These are phyloP conservation scores for Bergia sp. DNA, from an alignment of 92 coral and sea anemone genomes.

Conservation along the genomic window DNA sequence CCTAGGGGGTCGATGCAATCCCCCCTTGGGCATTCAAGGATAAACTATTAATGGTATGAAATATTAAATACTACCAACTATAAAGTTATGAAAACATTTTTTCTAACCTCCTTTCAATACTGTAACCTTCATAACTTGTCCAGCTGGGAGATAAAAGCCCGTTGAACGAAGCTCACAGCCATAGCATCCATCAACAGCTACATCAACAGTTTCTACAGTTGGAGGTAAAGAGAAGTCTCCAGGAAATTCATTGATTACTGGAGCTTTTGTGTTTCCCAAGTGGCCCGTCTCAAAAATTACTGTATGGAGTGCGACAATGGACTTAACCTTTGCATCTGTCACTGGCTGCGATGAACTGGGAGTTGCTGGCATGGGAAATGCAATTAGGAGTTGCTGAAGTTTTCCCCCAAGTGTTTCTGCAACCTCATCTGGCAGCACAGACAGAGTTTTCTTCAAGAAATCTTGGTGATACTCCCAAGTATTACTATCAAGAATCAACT, in stretches of 20 bases:
- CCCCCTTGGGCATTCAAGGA: no score
- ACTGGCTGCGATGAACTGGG: background rate
- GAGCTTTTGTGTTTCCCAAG: background rate
- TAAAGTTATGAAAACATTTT: background rate
- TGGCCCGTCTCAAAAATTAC: background rate
- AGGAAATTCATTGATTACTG: constrained; percentile 35
- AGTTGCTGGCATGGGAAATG: background rate
- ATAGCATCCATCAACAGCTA: constrained; percentile 8
- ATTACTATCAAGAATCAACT: background rate
- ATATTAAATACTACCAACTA: no score
- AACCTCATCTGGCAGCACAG: constrained; percentile 17
- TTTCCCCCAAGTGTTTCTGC: background rate
- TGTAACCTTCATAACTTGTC: constrained; percentile 5
- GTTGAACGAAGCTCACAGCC: constrained; percentile 25
- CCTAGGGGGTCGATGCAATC: no score
- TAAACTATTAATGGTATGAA: no score
- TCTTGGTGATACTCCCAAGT: background rate
- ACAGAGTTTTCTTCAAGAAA: constrained; percentile 9
- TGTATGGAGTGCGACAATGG: background rate
- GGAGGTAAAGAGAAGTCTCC: constrained; percentile 13
- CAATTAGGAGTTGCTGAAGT: background rate
- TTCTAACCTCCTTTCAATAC: constrained; percentile 32
- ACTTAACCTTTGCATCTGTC: background rate
- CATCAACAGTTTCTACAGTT: background rate
- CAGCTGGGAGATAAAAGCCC: constrained; percentile 40